These are phyloP conservation scores for Cricetomys ansorgei DNA, from an alignment of 2,113 vertebrate genomes.

Conservation along the genomic window DNA sequence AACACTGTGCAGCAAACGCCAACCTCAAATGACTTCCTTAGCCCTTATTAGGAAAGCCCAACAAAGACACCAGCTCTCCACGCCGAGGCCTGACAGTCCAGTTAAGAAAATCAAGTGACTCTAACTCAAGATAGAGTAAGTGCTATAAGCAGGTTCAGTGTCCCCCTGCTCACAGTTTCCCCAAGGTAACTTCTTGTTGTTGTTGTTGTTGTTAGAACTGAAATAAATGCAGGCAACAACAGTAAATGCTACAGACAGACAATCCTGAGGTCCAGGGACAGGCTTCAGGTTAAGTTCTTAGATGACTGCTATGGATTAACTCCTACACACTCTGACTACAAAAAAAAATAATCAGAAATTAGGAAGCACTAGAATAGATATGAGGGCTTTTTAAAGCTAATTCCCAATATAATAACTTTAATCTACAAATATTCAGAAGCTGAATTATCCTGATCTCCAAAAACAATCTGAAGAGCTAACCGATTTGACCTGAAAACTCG, in stretches of 20 bases:
- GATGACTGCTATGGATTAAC: background rate
- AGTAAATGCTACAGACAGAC: background rate
- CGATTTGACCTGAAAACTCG: conserved; percentile 43
- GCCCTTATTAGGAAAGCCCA: background rate
- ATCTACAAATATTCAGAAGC: conserved; percentile 27
- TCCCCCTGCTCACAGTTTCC: background rate
- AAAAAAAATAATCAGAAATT: background rate
- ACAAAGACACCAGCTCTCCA: background rate
- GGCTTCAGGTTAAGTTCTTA: background rate
- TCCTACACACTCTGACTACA: background rate
- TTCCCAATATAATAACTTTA: background rate
- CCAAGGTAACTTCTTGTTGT: background rate
- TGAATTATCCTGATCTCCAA: background rate
- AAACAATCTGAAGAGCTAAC: conserved; percentile 34
- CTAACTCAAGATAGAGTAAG: background rate
- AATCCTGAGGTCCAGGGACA: background rate
- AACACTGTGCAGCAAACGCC: background rate
- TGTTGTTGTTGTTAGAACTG: conserved; percentile 22
- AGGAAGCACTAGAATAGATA: background rate
- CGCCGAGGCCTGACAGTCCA: background rate
- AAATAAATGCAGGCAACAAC: background rate
- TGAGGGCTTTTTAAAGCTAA: background rate
- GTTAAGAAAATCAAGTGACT: conserved; percentile 20
- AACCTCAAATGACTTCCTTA: background rate
- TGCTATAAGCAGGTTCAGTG: background rate